Percentiles rank a stretch among this genome's conserved stretches.
phyloP scores from a whole-genome alignment of 2,888 invertebrate species.

The Abrostola triplasia region DNA sequence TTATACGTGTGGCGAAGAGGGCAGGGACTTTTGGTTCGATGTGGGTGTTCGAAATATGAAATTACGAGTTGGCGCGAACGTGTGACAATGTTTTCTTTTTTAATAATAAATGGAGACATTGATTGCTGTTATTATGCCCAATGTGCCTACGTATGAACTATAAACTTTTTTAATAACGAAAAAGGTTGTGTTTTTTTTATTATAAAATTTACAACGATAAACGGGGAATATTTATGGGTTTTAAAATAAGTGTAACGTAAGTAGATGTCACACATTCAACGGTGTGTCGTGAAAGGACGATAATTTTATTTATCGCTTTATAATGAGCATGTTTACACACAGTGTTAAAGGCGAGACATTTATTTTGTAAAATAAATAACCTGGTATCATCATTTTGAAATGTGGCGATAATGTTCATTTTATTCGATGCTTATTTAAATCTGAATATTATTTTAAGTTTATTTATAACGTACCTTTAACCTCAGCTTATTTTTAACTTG shows the following conservation, averaged over 20 bases:
- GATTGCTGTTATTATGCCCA: slow-evolving; percentile 71
- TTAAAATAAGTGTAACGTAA: slow-evolving; percentile 75
- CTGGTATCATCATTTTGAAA: slow-evolving; percentile 29
- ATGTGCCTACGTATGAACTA: slow-evolving; percentile 60
- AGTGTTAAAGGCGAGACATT: slow-evolving; percentile 55
- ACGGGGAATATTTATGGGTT: slow-evolving; percentile 78
- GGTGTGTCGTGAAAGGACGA: slow-evolving; percentile 77
- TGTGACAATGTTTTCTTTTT: slow-evolving; percentile 78
- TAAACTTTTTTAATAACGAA: slow-evolving; percentile 54
- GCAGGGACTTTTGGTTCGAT: slow-evolving; percentile 76
- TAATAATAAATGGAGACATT: slow-evolving; percentile 69
- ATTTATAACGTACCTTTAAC: no score
- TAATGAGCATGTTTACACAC: slow-evolving; percentile 84
- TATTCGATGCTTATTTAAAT: slow-evolving; percentile 14
- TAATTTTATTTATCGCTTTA: slow-evolving; percentile 87
- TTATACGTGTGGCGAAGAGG: slow-evolving; percentile 81
- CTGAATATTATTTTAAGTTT: neutral
- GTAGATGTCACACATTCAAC: slow-evolving; percentile 75
- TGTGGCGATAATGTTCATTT: slow-evolving; percentile 33
- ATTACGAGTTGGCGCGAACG: slow-evolving; percentile 84
- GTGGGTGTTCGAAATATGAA: slow-evolving; percentile 87
- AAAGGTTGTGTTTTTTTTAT: slow-evolving; percentile 36
- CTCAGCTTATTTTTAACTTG: no score
- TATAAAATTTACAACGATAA: slow-evolving; percentile 63
- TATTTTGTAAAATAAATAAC: slow-evolving; percentile 46